Conservation (phyloP, 2,888 invertebrate species). For the Geotrupes spiniger region DNA sequence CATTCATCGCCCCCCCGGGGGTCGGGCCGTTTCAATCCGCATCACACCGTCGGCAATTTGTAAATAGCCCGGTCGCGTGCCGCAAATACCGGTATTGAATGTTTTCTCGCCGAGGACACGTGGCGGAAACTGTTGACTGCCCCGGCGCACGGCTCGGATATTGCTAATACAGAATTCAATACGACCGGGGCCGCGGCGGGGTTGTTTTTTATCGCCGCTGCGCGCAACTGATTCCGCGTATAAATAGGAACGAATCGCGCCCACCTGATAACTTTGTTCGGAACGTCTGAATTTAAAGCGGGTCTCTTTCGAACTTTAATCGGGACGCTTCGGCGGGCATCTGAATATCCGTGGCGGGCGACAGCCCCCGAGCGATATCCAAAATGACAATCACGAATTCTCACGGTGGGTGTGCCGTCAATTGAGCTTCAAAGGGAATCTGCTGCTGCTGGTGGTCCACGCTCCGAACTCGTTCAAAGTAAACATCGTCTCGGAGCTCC, state of each 20-base stretch:
- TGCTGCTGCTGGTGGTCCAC: slow-evolving; percentile 27
- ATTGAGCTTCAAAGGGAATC: slow-evolving; percentile 24
- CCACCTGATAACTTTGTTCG: no score
- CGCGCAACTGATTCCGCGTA: no score
- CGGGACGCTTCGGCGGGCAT: no score
- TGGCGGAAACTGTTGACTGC: slow-evolving; percentile 34
- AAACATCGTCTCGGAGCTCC: slow-evolving; percentile 18
- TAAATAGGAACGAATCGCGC: no score
- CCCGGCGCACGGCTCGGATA: slow-evolving; percentile 15
- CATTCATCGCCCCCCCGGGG: slow-evolving; percentile 25
- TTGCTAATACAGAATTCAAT: no score
- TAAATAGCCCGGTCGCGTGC: slow-evolving; percentile 49
- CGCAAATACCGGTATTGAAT: slow-evolving; percentile 49
- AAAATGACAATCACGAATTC: slow-evolving; percentile 18
- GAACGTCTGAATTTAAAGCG: no score
- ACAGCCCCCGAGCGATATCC: no score
- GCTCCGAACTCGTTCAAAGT: slow-evolving; percentile 24
- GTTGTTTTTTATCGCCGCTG: no score
- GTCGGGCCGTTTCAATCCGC: slow-evolving; percentile 36
- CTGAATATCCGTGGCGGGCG: no score
- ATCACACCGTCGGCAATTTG: slow-evolving; percentile 48
- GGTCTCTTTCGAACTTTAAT: no score
- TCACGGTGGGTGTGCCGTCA: slow-evolving; percentile 25
- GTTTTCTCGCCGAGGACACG: slow-evolving; percentile 49
- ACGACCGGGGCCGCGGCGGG: no score